Evolutionary conservation across 2,113 vertebrate genomes (phyloP), one percentile per base, ranked within the genome.

Genomic region (Mohoua ochrocephala): DNA sequence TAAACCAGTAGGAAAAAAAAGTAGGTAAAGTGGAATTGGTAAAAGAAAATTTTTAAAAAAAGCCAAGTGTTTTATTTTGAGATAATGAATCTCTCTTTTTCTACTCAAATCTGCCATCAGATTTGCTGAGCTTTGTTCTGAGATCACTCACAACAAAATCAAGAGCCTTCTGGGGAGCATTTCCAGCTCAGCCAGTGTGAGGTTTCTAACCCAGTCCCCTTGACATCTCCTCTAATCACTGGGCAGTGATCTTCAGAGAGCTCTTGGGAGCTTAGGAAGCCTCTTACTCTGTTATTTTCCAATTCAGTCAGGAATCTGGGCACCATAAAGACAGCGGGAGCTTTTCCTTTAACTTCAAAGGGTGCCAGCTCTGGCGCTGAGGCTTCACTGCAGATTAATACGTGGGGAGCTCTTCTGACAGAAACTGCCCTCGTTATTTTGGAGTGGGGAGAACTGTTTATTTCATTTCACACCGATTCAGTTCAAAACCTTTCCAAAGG

Each of bases 321-420:
- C 82, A 70, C 57, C 67, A 59, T 30, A 73, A 93, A 92, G 33
- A 24, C 63, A 86, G 37, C n/a, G 44, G 70, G 64, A 93, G 54
- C 33, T 94, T 86, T 91, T 71, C 17, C 65, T 68, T 85, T 86
- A 42, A 70, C 91, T 91, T 91, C 85, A 95, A 88, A 96, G 68
- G 11, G 54, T 89, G 80, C 17, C 53, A 79, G 57, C 45, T 87
- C 70, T 91, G 74, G 45, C 65, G 70, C 35, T 17, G 49, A 77
- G 33, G 67, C 22, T 91, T 87, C 57, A 17, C 31, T 86, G 83
- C 30, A 88, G 67, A 87, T 92, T 76, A 86, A 70, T 13, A 59
- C 28, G 2, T 5, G 13, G 61, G 60, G 60, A 64, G 45, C 28
- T 83, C 74, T 87, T 91, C 59, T 78, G 74, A 65, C 54, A 71